Conservation (phyloP, 2,888 invertebrate genomes). For the Elysia crispata region DNA sequence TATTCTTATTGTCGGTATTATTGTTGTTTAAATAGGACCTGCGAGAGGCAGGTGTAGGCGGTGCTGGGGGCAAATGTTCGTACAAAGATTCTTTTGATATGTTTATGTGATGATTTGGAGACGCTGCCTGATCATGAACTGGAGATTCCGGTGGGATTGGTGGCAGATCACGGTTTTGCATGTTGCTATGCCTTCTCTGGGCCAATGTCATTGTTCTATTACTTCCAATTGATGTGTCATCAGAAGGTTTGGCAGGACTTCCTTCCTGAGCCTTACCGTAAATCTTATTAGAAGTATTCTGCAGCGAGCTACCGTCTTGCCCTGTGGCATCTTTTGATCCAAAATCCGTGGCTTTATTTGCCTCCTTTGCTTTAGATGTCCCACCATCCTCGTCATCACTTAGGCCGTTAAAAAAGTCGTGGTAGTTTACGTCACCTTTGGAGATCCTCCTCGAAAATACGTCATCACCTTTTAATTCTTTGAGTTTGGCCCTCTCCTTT, state of each 20-base stretch:
- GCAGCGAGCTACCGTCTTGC: background rate
- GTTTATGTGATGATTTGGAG: conserved; percentile 32
- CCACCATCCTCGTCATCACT: conserved; percentile 20
- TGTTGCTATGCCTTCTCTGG: conserved; percentile 43
- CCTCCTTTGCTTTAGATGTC: conserved; percentile 15
- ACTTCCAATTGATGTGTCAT: background rate
- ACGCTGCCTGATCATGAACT: background rate
- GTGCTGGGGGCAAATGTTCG: conserved; percentile 69
- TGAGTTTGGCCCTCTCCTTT: conserved; percentile 68
- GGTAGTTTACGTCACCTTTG: conserved; percentile 35
- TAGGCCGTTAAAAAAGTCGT: conserved; percentile 28
- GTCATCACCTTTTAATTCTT: conserved; percentile 67
- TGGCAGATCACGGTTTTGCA: conserved; percentile 67
- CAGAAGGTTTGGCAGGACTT: background rate
- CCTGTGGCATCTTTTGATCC: conserved; percentile 23
- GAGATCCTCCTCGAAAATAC: conserved; percentile 68
- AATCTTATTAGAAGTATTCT: background rate
- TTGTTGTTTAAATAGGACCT: background rate
- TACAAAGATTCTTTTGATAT: conserved; percentile 64
- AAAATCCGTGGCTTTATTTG: background rate
- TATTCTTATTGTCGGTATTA: background rate
- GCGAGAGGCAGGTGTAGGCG: conserved; percentile 58
- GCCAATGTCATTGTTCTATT: background rate
- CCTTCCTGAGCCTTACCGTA: background rate
- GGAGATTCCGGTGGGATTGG: conserved; percentile 62